Conservation (phyloP, 2,888 invertebrate species). For the Oxycera nigricornis region DNA sequence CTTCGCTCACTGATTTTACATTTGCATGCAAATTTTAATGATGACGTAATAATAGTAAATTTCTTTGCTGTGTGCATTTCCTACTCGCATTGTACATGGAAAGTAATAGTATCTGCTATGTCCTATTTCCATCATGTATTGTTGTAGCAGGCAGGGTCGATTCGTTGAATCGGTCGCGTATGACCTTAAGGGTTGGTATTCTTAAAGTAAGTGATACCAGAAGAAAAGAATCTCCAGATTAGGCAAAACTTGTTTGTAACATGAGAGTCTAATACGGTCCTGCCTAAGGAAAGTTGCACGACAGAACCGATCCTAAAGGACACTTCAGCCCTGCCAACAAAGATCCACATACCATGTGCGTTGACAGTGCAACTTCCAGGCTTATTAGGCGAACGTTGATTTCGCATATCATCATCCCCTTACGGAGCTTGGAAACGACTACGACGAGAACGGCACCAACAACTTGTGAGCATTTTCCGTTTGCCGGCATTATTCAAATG, state of each 20-base stretch:
- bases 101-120: neutral
- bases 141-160: neutral
- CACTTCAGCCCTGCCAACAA: neutral
- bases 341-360: neutral
- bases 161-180: neutral
- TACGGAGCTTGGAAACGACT: neutral
- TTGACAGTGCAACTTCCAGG: conserved; percentile 28
- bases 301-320: neutral
- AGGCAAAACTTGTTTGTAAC: no score
- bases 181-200: neutral
- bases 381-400: conserved; percentile 42
- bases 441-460: neutral
- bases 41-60: conserved; percentile 47
- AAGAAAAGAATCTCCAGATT: neutral
- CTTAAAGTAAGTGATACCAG: neutral
- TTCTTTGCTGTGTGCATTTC: conserved; percentile 36
- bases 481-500: neutral
- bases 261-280: no score
- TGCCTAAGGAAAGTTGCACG: no score
- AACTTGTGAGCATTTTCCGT: neutral
- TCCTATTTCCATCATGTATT: neutral
- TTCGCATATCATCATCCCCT: neutral
- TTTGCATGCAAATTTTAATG: conserved; percentile 47
- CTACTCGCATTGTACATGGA: neutral
- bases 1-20: conserved; percentile 46